Conservation (phyloP, 2,113 vertebrate species). For the Calonectris borealis region DNA sequence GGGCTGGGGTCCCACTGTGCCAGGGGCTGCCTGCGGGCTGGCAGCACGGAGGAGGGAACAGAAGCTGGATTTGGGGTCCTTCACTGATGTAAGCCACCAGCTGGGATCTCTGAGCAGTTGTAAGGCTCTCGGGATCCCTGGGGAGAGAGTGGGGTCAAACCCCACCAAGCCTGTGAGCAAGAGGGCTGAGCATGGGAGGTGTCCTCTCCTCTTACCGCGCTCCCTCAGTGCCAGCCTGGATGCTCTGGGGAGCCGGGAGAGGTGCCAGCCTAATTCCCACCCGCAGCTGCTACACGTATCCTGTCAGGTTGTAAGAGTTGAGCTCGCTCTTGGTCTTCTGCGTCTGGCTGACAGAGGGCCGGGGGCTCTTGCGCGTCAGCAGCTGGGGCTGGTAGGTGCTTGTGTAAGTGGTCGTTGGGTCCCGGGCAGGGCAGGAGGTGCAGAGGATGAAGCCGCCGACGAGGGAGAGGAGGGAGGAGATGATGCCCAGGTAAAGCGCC, state of each 20-base stretch:
- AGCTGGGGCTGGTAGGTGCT: constrained; percentile 60
- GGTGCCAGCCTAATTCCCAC: not conserved
- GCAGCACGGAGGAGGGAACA: not conserved
- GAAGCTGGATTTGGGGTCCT: not conserved
- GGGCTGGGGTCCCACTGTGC: not conserved
- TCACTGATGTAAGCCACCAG: not conserved
- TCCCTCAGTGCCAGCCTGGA: not conserved
- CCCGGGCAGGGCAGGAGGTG: constrained; percentile 77
- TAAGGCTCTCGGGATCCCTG: not conserved
- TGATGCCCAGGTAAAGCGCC: constrained; percentile 89
- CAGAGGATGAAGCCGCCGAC: constrained; percentile 87
- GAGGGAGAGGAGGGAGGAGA: constrained; percentile 84
- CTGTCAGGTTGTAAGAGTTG: constrained; percentile 80
- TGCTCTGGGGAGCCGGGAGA: not conserved
- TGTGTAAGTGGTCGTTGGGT: not conserved
- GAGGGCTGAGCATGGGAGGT: not conserved
- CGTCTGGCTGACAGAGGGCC: not conserved
- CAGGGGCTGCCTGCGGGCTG: not conserved
- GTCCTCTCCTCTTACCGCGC: not conserved
- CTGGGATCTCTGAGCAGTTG: not conserved
- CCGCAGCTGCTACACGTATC: constrained; percentile 73
- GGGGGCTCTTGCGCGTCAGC: constrained; percentile 52
- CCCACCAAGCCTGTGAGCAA: not conserved
- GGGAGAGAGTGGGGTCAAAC: not conserved
- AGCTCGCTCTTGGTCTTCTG: constrained; percentile 74